Evolutionary conservation across 2,797 vertebrate species (phyloP).

Genomic region (Sebastes cheni): DNA sequence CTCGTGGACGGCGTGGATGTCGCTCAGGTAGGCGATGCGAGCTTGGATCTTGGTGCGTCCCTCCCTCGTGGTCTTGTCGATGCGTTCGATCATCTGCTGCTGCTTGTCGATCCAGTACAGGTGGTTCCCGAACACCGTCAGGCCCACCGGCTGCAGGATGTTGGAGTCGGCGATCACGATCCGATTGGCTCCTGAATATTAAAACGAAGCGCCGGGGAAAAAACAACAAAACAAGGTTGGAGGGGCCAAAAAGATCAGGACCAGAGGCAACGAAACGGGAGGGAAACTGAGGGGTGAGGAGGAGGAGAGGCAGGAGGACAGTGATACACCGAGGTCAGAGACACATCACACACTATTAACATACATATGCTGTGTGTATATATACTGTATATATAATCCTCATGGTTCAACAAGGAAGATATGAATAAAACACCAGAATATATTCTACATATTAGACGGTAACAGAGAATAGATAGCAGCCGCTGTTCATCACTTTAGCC

Average conservation of each 20-base stretch:
- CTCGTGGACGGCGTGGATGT: conserved; percentile 96
- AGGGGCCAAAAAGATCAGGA: conserved; percentile 49
- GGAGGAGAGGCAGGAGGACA: conserved; percentile 30
- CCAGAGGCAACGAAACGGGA: conserved; percentile 52
- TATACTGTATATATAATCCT: too few relatives aligned
- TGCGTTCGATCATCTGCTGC: conserved; percentile 98
- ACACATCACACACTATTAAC: too few relatives aligned
- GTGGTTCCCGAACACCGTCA: conserved; percentile 94
- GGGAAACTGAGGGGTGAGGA: conserved; percentile 41
- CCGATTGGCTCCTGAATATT: conserved; percentile 89
- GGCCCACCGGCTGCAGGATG: conserved; percentile 95
- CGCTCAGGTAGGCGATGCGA: conserved; percentile 92
- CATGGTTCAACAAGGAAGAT: too few relatives aligned
- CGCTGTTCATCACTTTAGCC: too few relatives aligned
- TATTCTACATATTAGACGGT: too few relatives aligned
- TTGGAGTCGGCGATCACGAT: conserved; percentile 96
- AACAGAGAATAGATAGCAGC: too few relatives aligned
- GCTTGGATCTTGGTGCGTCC: conserved; percentile 98
- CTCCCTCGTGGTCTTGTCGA: conserved; percentile 92
- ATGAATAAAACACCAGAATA: too few relatives aligned
- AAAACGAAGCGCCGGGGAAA: neutral
- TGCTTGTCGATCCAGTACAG: conserved; percentile 98
- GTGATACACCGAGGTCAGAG: neutral
- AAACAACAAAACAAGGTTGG: conserved; percentile 52
- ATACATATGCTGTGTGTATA: too few relatives aligned